A percentile compares a stretch with the other conserved stretches of the same genome.
phyloP scores from a whole-genome alignment of 2,888 invertebrate genomes.

The Athalia cordata region DNA sequence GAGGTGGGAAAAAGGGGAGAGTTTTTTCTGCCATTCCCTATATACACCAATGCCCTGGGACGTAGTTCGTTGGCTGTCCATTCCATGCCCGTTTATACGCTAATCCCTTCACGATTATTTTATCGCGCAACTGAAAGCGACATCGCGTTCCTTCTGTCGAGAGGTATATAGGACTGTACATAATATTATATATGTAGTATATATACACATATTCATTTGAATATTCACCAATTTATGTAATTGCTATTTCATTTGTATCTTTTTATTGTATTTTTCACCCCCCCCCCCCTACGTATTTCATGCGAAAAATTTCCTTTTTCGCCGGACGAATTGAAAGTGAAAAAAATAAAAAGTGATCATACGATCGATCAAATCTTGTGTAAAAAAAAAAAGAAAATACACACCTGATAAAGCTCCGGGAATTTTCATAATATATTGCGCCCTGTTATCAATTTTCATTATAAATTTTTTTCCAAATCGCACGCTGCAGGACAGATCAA shows the following conservation, averaged over 20 bases:
- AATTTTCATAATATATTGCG: no score
- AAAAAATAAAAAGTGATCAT: background rate
- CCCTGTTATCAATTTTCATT: no score
- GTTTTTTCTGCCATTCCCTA: background rate
- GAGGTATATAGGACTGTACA: no score
- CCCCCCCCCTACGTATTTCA: background rate
- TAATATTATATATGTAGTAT: no score
- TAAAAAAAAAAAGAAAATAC: no score
- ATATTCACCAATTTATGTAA: constrained; percentile 28
- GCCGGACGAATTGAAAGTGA: background rate
- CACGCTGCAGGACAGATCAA: background rate
- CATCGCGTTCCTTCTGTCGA: no score
- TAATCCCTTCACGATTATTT: constrained; percentile 34
- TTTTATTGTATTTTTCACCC: background rate
- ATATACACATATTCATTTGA: no score
- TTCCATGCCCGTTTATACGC: constrained; percentile 31
- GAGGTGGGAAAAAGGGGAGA: background rate
- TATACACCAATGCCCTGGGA: constrained; percentile 13
- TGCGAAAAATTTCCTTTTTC: no score
- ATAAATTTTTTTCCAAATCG: background rate
- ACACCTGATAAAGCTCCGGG: no score
- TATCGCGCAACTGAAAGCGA: constrained; percentile 1
- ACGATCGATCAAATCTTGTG: no score
- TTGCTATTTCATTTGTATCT: constrained; percentile 30
- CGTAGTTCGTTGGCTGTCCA: constrained; percentile 34